phyloP scores from a whole-genome alignment of 2,888 invertebrate genomes.

The Phrixothrix hirtus region DNA sequence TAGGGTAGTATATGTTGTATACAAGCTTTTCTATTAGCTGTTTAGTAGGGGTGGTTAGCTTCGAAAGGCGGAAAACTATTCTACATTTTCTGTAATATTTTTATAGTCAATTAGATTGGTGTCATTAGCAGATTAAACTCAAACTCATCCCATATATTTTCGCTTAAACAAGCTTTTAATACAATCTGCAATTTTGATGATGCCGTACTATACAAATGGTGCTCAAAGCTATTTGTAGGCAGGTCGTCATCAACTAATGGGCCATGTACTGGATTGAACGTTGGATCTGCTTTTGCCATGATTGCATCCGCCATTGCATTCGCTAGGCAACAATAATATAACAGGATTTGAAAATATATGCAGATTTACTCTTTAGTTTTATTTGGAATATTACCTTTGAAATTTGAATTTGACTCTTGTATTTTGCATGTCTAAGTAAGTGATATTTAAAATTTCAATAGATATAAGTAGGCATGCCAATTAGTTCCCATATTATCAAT shows the following conservation, averaged over 20 bases:
- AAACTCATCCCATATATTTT: too few relatives aligned
- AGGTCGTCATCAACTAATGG: slow-evolving; percentile 45
- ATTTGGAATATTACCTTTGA: background rate
- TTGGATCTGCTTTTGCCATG: slow-evolving; percentile 37
- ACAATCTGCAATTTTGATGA: background rate
- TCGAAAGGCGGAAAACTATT: slow-evolving; percentile 25
- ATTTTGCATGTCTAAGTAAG: background rate
- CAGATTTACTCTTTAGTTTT: background rate
- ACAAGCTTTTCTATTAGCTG: slow-evolving; percentile 43
- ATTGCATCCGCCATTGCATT: slow-evolving; percentile 38
- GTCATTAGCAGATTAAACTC: background rate
- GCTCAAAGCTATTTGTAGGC: slow-evolving; percentile 35
- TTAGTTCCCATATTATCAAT: too few relatives aligned
- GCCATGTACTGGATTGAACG: slow-evolving; percentile 34
- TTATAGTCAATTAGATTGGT: background rate
- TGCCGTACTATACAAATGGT: slow-evolving; percentile 26
- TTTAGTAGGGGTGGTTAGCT: slow-evolving; percentile 30
- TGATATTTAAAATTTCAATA: background rate
- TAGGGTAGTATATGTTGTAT: slow-evolving; percentile 35
- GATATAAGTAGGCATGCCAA: too few relatives aligned
- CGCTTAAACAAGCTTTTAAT: too few relatives aligned
- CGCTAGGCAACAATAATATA: slow-evolving; percentile 26
- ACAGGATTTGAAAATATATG: slow-evolving; percentile 18
- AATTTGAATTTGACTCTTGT: background rate
- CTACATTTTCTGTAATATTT: background rate